Conservation (phyloP, 2,888 invertebrate species). For the Hypsopygia costalis region DNA sequence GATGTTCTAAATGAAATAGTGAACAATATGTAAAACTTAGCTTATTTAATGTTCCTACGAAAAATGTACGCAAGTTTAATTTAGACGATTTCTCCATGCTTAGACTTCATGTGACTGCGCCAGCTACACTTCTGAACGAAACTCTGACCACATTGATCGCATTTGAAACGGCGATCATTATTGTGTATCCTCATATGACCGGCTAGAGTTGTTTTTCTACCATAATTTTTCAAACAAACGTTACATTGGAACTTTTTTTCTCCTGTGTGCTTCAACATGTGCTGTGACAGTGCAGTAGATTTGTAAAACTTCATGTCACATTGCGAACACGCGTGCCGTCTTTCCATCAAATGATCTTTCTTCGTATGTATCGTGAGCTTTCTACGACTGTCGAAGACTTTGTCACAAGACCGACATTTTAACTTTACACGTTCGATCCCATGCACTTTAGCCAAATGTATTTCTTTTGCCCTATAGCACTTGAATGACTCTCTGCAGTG, state of each 20-base stretch:
- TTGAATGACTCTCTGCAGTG: conserved; percentile 15
- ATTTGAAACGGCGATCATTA: conserved; percentile 33
- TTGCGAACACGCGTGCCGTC: conserved; percentile 17
- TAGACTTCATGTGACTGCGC: conserved; percentile 22
- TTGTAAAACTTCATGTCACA: conserved; percentile 50
- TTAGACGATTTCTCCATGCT: conserved; percentile 11
- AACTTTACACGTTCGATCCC: conserved; percentile 3
- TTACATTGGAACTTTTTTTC: conserved; percentile 35
- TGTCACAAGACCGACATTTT: background rate
- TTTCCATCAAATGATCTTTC: conserved; percentile 26
- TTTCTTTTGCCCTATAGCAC: conserved; percentile 14
- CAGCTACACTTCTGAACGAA: conserved; percentile 38
- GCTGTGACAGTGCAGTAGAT: conserved; percentile 32
- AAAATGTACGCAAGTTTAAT: too few species aligned
- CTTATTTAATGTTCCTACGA: too few species aligned
- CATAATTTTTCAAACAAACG: conserved; percentile 40
- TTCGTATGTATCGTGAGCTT: conserved; percentile 36
- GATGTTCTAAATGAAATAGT: too few species aligned
- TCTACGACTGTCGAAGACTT: conserved; percentile 21
- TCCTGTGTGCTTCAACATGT: conserved; percentile 31
- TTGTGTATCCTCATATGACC: conserved; percentile 44
- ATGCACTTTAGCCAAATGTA: conserved; percentile 19
- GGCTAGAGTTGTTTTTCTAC: conserved; percentile 30
- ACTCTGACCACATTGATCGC: conserved; percentile 30
- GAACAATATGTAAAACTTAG: too few species aligned